A percentile compares a stretch with the other conserved stretches of the same genome.
These are phyloP conservation scores for Stenichneumon culpator DNA, from an alignment of 2,888 invertebrate species.

Conservation along the genomic window DNA sequence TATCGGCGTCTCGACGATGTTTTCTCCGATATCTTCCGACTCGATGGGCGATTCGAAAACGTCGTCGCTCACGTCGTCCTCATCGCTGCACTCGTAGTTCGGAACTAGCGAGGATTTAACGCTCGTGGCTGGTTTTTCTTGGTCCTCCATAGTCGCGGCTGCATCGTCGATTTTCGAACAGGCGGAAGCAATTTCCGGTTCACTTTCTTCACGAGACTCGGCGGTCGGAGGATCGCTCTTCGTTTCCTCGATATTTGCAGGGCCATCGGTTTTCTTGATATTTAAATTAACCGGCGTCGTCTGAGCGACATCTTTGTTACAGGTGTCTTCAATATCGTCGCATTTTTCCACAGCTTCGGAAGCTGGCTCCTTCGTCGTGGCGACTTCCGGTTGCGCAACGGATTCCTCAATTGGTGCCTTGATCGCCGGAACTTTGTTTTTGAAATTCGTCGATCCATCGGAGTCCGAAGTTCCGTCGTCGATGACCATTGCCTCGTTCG, in stretches of 20 bases:
- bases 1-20: slow-evolving; percentile 34
- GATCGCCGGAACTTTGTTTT: slow-evolving; percentile 46
- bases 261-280: not conserved
- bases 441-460: slow-evolving; percentile 67
- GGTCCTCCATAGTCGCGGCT: not conserved
- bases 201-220: slow-evolving; percentile 3
- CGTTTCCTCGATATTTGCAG: slow-evolving; percentile 14
- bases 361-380: not conserved
- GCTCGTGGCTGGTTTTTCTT: slow-evolving; percentile 45
- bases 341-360: slow-evolving; percentile 15
- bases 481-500: slow-evolving; percentile 75
- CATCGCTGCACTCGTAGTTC: slow-evolving; percentile 71
- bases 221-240: slow-evolving; percentile 5
- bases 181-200: not conserved
- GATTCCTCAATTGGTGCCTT: slow-evolving; percentile 49
- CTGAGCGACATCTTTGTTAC: not conserved
- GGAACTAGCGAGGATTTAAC: slow-evolving; percentile 69
- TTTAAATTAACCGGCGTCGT: not conserved
- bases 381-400: slow-evolving; percentile 56
- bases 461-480: slow-evolving; percentile 75
- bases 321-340: slow-evolving; percentile 12
- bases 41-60: slow-evolving; percentile 61
- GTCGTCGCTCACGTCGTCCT: slow-evolving; percentile 65
- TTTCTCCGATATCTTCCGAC: slow-evolving; percentile 35
- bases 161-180: slow-evolving; percentile 19